Conservation (phyloP, 2,797 vertebrate species). For the Glossophaga mutica region DNA sequence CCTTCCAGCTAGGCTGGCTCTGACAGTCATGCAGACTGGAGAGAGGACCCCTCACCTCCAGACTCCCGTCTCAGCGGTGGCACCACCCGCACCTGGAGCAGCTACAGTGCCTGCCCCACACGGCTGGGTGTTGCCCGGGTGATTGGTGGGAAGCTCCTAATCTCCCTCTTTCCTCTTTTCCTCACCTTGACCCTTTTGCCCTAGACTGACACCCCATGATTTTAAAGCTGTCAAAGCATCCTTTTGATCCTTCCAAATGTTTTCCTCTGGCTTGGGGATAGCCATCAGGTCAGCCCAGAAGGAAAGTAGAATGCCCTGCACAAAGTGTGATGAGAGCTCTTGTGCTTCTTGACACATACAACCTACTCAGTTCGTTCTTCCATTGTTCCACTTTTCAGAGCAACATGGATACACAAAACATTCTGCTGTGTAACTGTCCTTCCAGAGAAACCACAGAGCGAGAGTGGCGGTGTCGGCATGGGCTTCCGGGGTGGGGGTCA, state of each 20-base stretch:
- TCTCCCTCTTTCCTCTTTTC: not conserved
- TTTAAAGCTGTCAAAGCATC: not conserved
- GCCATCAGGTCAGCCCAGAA: not conserved
- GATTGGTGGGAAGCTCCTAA: not conserved
- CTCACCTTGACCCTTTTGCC: not conserved
- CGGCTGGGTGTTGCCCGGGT: not conserved
- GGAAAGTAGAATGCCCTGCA: not conserved
- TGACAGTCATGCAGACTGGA: not conserved
- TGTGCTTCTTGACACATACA: not conserved
- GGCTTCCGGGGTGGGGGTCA: fast-evolving
- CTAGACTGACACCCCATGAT: not conserved
- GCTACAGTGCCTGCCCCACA: not conserved
- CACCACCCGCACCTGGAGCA: not conserved
- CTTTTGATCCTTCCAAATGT: not conserved
- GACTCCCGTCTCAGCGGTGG: not conserved
- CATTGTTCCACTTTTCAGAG: not conserved
- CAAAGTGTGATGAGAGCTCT: not conserved
- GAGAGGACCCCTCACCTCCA: not conserved
- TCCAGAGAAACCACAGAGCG: not conserved
- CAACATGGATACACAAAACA: not conserved
- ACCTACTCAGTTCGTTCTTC: not conserved
- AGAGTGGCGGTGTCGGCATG: fast-evolving
- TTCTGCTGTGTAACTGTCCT: not conserved
- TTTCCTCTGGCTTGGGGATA: not conserved
- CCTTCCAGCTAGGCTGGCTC: not conserved